A percentile compares a stretch with the other conserved stretches of the same genome.
These are phyloP conservation scores for Bradypodion ventrale DNA, from an alignment of 2,797 vertebrate genomes.

Conservation along the genomic window DNA sequence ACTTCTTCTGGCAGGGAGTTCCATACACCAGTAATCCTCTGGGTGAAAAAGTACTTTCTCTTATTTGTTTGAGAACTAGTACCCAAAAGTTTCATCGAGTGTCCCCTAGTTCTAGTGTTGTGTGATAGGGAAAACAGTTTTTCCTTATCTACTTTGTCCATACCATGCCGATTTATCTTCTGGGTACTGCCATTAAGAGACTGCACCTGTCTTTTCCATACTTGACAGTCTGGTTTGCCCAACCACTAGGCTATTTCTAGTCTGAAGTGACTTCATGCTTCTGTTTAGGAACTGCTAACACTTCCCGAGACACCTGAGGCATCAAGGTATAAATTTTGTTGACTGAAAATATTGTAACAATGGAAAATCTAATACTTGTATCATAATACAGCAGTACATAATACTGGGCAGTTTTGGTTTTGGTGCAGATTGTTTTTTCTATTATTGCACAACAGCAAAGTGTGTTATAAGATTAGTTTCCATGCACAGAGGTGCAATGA, in stretches of 20 bases:
- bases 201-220: background rate
- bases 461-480: conserved; percentile 23
- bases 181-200: background rate
- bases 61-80: no score
- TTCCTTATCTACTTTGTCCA: no score
- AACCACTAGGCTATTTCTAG: conserved; percentile 27
- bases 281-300: conserved; percentile 22
- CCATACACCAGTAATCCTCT: no score
- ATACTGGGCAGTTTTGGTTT: conserved; percentile 11
- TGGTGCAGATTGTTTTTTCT: background rate
- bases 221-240: conserved; percentile 17
- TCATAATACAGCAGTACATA: background rate
- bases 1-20: no score
- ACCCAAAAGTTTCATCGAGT: no score
- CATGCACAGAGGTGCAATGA: background rate
- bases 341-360: no score
- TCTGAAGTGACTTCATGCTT: conserved; percentile 25
- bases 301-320: conserved; percentile 31
- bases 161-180: conserved; percentile 15
- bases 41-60: no score
- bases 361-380: no score
- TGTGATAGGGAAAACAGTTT: no score
- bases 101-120: no score
- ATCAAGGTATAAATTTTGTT: no score
- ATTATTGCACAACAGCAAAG: conserved; percentile 23